Conservation (phyloP, 2,113 vertebrate species). For the Aix galericulata region DNA sequence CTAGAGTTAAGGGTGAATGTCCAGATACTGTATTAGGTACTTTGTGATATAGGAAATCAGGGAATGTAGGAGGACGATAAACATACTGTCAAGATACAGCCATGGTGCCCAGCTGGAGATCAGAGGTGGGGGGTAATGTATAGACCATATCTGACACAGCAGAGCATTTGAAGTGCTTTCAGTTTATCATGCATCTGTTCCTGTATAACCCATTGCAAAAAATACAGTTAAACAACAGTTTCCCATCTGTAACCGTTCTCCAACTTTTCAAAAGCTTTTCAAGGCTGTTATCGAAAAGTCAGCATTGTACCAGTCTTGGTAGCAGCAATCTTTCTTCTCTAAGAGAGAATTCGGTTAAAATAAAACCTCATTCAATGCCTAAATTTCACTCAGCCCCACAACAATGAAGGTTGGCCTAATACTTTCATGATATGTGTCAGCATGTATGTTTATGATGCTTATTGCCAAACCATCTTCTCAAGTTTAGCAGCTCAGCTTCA, state of each 20-base stretch:
- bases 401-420: neutral
- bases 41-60: neutral
- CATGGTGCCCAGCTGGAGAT: neutral
- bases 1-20: neutral
- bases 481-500: neutral
- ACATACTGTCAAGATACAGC: neutral
- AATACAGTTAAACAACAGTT: neutral
- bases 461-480: neutral
- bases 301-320: neutral
- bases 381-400: neutral
- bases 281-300: neutral
- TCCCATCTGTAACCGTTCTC: neutral
- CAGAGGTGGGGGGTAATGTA: neutral
- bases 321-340: neutral
- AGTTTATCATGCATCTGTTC: neutral
- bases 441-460: neutral
- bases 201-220: neutral
- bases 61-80: neutral
- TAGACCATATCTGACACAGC: neutral
- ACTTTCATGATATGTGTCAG: neutral
- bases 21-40: neutral
- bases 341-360: neutral
- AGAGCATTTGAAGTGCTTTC: neutral
- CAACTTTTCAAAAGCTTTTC: neutral
- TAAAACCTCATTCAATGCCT: neutral